A percentile compares a stretch with the other conserved stretches of the same genome.
These are phyloP conservation scores for Arctocebus calabarensis DNA, from an alignment of 2,797 vertebrate genomes.

Conservation along the genomic window DNA sequence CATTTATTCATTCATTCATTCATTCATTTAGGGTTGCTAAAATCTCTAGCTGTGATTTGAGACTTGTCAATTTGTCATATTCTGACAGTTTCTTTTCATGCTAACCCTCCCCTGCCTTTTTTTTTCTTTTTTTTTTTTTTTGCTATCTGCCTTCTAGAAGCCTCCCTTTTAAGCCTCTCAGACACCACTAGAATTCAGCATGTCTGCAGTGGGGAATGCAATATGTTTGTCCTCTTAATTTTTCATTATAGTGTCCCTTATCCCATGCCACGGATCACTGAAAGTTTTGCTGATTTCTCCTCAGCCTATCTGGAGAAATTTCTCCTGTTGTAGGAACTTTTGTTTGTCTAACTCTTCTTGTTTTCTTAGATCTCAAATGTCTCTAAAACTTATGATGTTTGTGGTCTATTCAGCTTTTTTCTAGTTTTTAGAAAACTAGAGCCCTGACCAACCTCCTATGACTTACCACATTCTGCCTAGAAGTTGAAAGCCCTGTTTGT, in stretches of 20 bases:
- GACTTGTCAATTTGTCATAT: not conserved
- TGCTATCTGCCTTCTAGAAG: not conserved
- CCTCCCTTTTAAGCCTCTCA: not conserved
- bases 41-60: not conserved
- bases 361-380: not conserved
- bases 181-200: not conserved
- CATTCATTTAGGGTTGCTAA: not conserved
- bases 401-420: not conserved
- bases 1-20: not conserved
- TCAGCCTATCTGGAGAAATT: not conserved
- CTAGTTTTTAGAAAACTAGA: not conserved
- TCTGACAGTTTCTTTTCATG: not conserved
- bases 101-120: not conserved
- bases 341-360: not conserved
- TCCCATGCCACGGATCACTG: too few species aligned
- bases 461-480: not conserved
- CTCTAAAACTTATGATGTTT: not conserved
- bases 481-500: not conserved
- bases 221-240: not conserved
- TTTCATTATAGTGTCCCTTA: not conserved
- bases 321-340: not conserved
- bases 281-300: not conserved
- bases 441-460: not conserved
- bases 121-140: not conserved
- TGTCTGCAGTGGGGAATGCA: not conserved